Evolutionary conservation across 2,113 vertebrate genomes (phyloP), one percentile per base, ranked within the genome.

Genomic region (Aythya baeri): DNA sequence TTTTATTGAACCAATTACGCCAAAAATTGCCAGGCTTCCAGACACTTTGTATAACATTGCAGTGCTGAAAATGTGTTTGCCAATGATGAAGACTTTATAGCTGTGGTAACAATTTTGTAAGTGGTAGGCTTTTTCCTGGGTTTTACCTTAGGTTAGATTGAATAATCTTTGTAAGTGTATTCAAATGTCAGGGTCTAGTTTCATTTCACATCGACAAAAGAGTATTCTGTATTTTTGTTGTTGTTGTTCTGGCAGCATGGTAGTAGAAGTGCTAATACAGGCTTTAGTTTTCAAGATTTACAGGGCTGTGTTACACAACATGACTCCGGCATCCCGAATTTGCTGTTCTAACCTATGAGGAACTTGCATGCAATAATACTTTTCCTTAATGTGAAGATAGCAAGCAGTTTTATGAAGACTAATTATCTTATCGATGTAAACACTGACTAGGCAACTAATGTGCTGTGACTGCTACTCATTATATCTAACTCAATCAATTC

Each of bases 391-490:
- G 54, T 62, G 38, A 93, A 77, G 36, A 79, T 14, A 72, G 75
- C 78, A 71, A 77, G n/a, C 29, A 68, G 27, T 75, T 89, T 93
- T 79, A 10, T 77, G 61, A 91, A 86, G 32, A 83, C 91, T 91
- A 89, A 93, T 91, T 95, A 68, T 78, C 43, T 92, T 94, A 84
- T 38, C 32, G 46, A 80, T 96, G 75, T 93, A 91, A 95, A 94
- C 67, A 94, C 89, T 83, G 54, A 75, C 74, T 90, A 91, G 81
- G 52, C 61, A 93, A 78, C 74, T 83, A 68, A 91, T 63, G 32
- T 83, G 80, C 74, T 57, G 20, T 87, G 65, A 63, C 74, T 92
- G 81, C 66, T 94, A n/a, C 62, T 95, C 86, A 68, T 92, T 72
- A 82, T 82, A 79, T 68, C 74, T 91, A 89, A 74, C 15, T 92